These are phyloP conservation scores for Pampus argenteus DNA, from an alignment of 2,797 vertebrate genomes.

Conservation along the genomic window DNA sequence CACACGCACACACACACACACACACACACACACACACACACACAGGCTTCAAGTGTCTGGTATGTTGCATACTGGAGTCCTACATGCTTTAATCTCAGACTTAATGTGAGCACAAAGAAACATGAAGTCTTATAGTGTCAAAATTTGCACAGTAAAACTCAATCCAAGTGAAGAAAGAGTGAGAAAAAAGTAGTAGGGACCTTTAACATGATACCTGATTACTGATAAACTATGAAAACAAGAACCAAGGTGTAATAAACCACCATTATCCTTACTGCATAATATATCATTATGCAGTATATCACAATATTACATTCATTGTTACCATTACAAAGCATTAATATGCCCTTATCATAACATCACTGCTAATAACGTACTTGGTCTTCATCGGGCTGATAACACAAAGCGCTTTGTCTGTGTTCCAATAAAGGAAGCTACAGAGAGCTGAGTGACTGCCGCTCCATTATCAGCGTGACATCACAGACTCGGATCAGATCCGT, in stretches of 20 bases:
- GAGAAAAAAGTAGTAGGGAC: too few species aligned
- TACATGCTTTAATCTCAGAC: too few species aligned
- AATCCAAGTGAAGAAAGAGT: too few species aligned
- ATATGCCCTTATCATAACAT: conserved; percentile 46
- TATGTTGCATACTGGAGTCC: too few species aligned
- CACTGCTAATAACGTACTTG: conserved; percentile 44
- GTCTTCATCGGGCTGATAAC: conserved; percentile 49
- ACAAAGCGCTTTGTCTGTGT: conserved; percentile 59
- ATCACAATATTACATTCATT: conserved; percentile 17
- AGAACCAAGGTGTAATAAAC: neutral
- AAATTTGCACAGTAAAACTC: too few species aligned
- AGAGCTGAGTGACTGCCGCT: conserved; percentile 49
- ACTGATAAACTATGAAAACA: too few species aligned
- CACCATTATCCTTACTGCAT: conserved; percentile 30
- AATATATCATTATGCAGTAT: conserved; percentile 9
- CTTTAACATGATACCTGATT: too few species aligned
- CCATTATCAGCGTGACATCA: conserved; percentile 60
- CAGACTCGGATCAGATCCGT: conserved; percentile 42
- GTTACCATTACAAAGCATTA: conserved; percentile 25
- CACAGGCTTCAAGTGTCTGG: too few species aligned
- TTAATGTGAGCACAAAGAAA: too few species aligned
- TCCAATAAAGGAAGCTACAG: conserved; percentile 47
- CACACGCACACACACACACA: too few species aligned
- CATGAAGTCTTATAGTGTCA: too few species aligned
- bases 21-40: too few species aligned